Evolutionary conservation across 1,140 invertebrate genomes (phyloP), one percentile per base, ranked within the genome.

Genomic region (Papilio machaon): DNA sequence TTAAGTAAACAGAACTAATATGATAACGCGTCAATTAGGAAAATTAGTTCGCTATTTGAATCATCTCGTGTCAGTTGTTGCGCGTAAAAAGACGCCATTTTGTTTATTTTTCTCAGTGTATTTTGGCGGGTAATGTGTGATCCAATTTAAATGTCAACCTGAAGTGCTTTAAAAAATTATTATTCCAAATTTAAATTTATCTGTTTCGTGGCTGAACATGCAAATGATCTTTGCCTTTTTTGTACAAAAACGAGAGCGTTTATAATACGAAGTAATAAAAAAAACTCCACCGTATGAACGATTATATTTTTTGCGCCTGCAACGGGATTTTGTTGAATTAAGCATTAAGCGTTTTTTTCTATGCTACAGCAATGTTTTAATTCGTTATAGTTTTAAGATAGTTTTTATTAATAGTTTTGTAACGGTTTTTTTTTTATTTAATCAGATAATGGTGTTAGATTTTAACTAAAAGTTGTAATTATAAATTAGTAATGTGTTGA

Each of bases 341-440:
- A 30, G 8, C 19, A 64, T 74, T 74, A 49, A 74, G 43, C 46
- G 43, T 76, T 70, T 70, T 60, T 75, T 76, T 75, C 73, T 76
- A 52, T 76, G 47, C 46, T 76, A 76, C 74, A 76, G 74, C 74
- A 76, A 76, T 52, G 74, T 76, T 76, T 76, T 30, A 52, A 76
- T 76, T 60, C 58, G 58, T 60, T 60, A 35, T 15, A 30, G 64
- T 70, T 70, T 70, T 70, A 35, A 38, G 0, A 70, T 11, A 35
- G 11, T 70, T 70, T 70, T 70, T 70, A 38, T 70, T 11, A 38
- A 30, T 0, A 10, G 7, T 70, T 70, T 70, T 70, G 64, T 38
- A 70, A 70, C 64, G 64, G 64, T 70, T 70, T 67, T 67, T 30
- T 35, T 67, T 1, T 30, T 30, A 30, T 30, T 30, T 5, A 64